phyloP scores from a whole-genome alignment of 1,140 invertebrate genomes.

The Drosophila trapezifrons region DNA sequence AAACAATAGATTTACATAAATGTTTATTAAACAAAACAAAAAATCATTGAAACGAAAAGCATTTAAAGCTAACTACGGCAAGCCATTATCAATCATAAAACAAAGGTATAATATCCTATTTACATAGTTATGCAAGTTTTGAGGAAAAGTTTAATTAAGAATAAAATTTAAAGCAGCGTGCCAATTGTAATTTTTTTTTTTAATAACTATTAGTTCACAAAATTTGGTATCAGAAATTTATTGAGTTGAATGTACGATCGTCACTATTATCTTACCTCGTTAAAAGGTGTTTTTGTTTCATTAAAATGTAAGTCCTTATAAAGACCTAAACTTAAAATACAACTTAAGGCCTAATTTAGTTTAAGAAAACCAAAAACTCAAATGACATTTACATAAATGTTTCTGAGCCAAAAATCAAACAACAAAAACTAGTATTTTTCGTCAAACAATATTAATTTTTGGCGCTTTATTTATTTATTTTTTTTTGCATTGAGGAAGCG shows the following conservation, averaged over 20 bases:
- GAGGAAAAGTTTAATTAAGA: too few species aligned
- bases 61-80: not conserved
- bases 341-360: not conserved
- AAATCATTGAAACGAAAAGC: not conserved
- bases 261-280: too few species aligned
- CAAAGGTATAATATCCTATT: too few species aligned
- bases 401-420: slow-evolving; percentile 1
- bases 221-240: too few species aligned
- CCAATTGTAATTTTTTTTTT: too few species aligned
- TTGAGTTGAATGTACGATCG: too few species aligned
- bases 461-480: slow-evolving; percentile 2
- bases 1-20: slow-evolving; percentile 5
- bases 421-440: not conserved
- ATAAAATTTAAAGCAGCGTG: too few species aligned
- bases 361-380: not conserved
- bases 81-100: too few species aligned
- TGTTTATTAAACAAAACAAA: slow-evolving; percentile 2
- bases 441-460: slow-evolving; percentile 18
- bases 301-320: not conserved
- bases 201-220: too few species aligned
- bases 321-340: not conserved
- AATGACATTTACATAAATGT: slow-evolving; percentile 11
- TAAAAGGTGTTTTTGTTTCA: too few species aligned
- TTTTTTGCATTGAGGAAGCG: slow-evolving; percentile 29
- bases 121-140: too few species aligned